Conservation (phyloP, 2,888 invertebrate species). For the Drosophila subsilvestris region DNA sequence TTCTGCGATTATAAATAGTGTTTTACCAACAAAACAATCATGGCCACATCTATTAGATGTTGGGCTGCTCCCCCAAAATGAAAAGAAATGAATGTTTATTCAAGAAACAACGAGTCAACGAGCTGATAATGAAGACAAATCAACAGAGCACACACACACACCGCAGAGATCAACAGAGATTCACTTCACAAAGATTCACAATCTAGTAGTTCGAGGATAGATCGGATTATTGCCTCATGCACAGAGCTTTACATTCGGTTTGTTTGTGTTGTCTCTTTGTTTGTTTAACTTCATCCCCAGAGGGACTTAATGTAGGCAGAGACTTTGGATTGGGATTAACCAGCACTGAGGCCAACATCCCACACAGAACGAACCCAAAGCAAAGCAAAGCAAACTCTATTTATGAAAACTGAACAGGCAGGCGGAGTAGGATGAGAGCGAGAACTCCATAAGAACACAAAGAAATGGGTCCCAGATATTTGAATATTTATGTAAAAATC, state of each 20-base stretch:
- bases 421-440: no score
- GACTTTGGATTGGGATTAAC: conserved; percentile 14
- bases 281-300: conserved; percentile 34
- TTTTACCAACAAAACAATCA: conserved; percentile 47
- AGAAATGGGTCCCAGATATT: conserved; percentile 18
- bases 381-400: background rate
- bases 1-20: conserved; percentile 70
- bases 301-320: conserved; percentile 22
- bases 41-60: conserved; percentile 16
- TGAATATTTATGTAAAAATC: conserved; percentile 20
- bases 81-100: conserved; percentile 41
- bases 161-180: conserved; percentile 13
- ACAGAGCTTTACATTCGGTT: conserved; percentile 30
- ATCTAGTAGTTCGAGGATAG: conserved; percentile 26
- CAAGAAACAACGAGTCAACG: conserved; percentile 50
- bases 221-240: conserved; percentile 17
- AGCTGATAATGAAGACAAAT: conserved; percentile 63
- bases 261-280: conserved; percentile 29
- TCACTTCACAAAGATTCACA: background rate
- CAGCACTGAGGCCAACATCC: conserved; percentile 16
- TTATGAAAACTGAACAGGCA: background rate
- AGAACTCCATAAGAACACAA: background rate
- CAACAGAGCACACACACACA: conserved; percentile 25
- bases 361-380: conserved; percentile 10
- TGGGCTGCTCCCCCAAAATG: background rate